Evolutionary conservation across 2,888 invertebrate genomes (phyloP).

Genomic region (Pseudococcus viburni): DNA sequence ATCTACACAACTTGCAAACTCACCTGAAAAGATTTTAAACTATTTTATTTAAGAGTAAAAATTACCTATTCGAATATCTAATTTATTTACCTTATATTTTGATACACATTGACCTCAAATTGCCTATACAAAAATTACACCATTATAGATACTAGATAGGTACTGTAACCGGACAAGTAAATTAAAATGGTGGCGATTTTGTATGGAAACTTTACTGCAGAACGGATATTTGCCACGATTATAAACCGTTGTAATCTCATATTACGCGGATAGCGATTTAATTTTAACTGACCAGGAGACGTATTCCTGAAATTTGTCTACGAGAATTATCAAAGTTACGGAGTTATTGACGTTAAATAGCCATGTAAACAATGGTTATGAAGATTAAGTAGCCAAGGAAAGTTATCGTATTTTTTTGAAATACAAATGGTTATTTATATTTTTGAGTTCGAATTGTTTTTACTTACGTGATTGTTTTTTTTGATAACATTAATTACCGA

Average conservation of each 20-base stretch:
- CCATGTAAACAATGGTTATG: too few relatives aligned
- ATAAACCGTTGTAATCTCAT: conserved; percentile 44
- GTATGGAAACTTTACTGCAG: not conserved
- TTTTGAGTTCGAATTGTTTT: too few relatives aligned
- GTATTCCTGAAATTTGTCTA: too few relatives aligned
- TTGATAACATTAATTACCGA: too few relatives aligned
- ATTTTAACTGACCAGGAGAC: conserved; percentile 28
- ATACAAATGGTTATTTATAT: too few relatives aligned
- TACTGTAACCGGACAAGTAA: not conserved
- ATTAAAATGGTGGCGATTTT: conserved; percentile 3
- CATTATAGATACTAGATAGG: not conserved
- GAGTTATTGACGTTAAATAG: too few relatives aligned
- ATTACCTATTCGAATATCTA: not conserved
- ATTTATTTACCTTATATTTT: not conserved
- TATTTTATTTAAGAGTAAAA: not conserved
- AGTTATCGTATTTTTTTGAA: too few relatives aligned
- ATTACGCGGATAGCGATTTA: conserved; percentile 33
- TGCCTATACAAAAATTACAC: not conserved
- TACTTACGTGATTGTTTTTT: too few relatives aligned
- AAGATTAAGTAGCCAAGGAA: too few relatives aligned
- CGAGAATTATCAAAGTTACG: too few relatives aligned
- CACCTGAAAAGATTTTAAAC: not conserved
- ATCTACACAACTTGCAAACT: not conserved
- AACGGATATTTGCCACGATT: conserved; percentile 30
- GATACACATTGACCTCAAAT: not conserved